Conservation (phyloP, 2,888 invertebrate species). For the Chelonus formosanus region DNA sequence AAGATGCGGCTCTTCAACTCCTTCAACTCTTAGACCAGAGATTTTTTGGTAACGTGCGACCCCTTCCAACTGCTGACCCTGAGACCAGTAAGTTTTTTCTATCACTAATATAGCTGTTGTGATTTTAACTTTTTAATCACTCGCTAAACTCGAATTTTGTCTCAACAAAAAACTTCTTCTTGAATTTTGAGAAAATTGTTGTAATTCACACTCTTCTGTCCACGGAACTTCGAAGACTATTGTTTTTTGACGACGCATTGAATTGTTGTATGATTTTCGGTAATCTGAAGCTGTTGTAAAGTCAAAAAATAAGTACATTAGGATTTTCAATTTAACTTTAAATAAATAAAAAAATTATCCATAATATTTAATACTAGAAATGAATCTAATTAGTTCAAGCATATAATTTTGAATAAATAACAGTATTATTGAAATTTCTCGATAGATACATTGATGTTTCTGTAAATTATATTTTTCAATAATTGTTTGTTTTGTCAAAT, state of each 20-base stretch:
- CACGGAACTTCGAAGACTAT: slow-evolving; percentile 64
- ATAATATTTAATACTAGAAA: no score
- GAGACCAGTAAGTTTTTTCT: slow-evolving; percentile 72
- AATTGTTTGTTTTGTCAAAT: no score
- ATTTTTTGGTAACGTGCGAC: slow-evolving; percentile 87
- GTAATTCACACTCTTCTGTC: slow-evolving; percentile 66
- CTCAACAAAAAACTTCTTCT: slow-evolving; percentile 5
- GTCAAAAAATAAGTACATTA: background rate
- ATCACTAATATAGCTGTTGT: no score
- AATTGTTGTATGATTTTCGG: slow-evolving; percentile 58
- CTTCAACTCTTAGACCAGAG: slow-evolving; percentile 93
- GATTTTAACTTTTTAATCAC: background rate
- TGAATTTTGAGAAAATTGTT: slow-evolving; percentile 32
- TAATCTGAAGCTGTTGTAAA: slow-evolving; percentile 64
- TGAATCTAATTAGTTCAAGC: no score
- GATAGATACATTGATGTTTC: no score
- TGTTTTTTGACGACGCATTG: slow-evolving; percentile 59
- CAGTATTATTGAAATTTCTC: no score
- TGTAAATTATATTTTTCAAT: no score
- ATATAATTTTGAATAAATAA: no score
- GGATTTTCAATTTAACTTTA: no score
- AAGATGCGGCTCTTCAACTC: slow-evolving; percentile 92
- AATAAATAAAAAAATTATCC: no score
- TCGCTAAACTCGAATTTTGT: slow-evolving; percentile 1
- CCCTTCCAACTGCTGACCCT: slow-evolving; percentile 75